Base-by-base conservation (phyloP, 2,888 invertebrate species). In the Coleophora deauratella region DNA sequence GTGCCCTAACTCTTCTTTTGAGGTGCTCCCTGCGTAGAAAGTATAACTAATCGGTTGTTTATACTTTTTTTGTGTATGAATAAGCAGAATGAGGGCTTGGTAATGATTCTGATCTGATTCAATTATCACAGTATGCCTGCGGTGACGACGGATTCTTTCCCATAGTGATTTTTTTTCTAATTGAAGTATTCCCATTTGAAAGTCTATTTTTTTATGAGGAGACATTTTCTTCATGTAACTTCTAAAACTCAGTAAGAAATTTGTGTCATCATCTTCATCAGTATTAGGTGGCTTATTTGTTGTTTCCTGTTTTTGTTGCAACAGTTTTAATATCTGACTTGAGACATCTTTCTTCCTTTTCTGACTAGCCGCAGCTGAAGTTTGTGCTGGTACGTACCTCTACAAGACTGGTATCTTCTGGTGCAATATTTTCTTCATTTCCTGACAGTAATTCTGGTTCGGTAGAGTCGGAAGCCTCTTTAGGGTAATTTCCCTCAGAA, bases 231-330 rank as follows among this genome's bases (percentile, higher is more conserved):
- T 40, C 42, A 42, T 45, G 21, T 42, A 28, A 15, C 42, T 39
- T 37, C 45, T 39, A 37, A 45, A 45, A 40, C 45, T 45, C 27
- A 42, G 32, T 40, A 45, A 33, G 40, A 35, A 42, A 33, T 46
- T 43, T 7, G 38, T 41, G 27, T 40, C 43, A 31, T 40, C 43
- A 35, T 46, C 46, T 39, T 45, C 42, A 9, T 38, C 27, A n/a
- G n/a, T n/a, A 27, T 10, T 9, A 33, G 33, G 21, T 12, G 35
- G 11, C 32, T 37, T 14, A 38, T 28, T 28, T 6, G 37, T 12
- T 37, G 10, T 10, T 35, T 40, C 10, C 15, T 40, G 40, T 14
- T 36, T 35, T 41, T 41, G 41, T 28, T 37, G 28, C 28, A 41
- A 37, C 33, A 37, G 33, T 33, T 27, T 37, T 37, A 41, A 27